Evolutionary conservation across 2,113 vertebrate genomes (phyloP), one percentile per base, ranked within the genome.

Genomic region (Calyptomena viridis): DNA sequence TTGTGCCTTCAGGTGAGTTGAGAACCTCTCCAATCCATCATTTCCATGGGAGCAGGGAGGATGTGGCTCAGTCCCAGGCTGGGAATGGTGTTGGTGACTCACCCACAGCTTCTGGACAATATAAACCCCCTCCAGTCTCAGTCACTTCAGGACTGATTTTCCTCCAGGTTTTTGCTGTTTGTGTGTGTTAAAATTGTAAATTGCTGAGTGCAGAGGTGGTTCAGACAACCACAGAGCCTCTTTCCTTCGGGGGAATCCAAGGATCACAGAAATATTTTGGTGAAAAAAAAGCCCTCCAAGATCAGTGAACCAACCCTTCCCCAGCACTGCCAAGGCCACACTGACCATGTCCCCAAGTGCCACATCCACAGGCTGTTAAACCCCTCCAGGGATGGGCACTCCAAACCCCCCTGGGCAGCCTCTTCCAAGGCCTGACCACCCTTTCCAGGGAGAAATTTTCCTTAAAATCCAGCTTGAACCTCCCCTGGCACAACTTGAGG

Each of bases 401-500:
- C 8, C 46, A 8, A 2, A 14, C 27, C 37, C 6, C 22, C 33
- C 46, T 53, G 46, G 33, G 33, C 55, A 77, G 63, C 2, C 2
- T 8, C 6, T 25, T 23, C 59, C 35, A 60, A 23, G 4, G 16
- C 35, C 3, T 4, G 3, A 19, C 3, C 13, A 2, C 7, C 7
- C 7, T 27, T 44, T 67, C 24, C 3, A 5, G 1, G 33, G 4
- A 28, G 39, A 4, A 35, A 30, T 24, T 33, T 44, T 7, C 21
- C 44, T 6, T n/a, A 3, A 5, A 0, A 1, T 33, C 37, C 55
- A 27, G 0, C 19, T n/a, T 40, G 19, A 12, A 2, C n/a, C n/a
- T 55, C 1, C 39, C 52, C 52, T 50, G 58, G 27, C 73, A 25
- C 55, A 60, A 14, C n/a, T 33, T 27, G 73, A 60, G 35, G 37